These are phyloP conservation scores for Bucco capensis DNA, from an alignment of 2,113 vertebrate species.

Conservation along the genomic window DNA sequence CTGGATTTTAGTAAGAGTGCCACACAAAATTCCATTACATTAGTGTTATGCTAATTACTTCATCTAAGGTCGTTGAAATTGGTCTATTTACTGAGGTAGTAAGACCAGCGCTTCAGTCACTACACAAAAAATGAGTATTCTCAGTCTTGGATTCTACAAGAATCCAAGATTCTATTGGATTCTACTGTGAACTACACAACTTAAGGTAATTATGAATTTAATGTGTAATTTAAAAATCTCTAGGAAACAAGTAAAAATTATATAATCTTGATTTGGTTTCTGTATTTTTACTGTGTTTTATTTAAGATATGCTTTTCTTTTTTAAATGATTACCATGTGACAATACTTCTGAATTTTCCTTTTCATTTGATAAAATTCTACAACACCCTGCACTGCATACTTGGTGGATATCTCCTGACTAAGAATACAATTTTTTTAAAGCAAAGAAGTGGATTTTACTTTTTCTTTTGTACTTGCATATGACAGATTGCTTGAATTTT, in stretches of 20 bases:
- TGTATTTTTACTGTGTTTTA: neutral
- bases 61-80: neutral
- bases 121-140: neutral
- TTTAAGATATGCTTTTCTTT: neutral
- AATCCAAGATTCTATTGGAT: too few relatives aligned
- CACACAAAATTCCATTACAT: neutral
- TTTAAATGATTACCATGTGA: neutral
- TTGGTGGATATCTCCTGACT: neutral
- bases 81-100: fast-evolving
- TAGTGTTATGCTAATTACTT: neutral
- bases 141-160: too few relatives aligned
- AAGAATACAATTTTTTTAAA: neutral
- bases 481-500: neutral
- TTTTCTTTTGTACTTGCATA: neutral
- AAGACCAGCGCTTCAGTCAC: neutral
- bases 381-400: neutral
- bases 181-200: neutral
- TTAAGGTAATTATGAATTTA: neutral
- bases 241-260: neutral
- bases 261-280: neutral
- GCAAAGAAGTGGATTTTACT: neutral
- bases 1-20: neutral
- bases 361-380: neutral
- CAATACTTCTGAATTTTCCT: neutral
- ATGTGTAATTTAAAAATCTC: neutral